These are phyloP conservation scores for Perccottus glenii DNA, from an alignment of 2,113 vertebrate genomes.

Conservation along the genomic window DNA sequence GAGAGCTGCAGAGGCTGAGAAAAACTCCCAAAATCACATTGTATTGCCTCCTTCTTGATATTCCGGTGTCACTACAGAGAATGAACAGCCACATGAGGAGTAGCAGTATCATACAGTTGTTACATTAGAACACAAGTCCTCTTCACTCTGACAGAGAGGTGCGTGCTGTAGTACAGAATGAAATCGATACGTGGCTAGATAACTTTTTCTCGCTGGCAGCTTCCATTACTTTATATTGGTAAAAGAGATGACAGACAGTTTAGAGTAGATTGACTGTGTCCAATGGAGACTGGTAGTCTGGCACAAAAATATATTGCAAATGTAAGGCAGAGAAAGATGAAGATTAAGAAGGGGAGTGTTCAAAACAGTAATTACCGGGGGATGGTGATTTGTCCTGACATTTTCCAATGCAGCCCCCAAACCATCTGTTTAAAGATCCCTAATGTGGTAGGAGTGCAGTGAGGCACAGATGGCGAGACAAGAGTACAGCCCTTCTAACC, in stretches of 20 bases:
- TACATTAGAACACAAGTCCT: slow-evolving; percentile 35
- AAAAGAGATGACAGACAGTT: slow-evolving; percentile 33
- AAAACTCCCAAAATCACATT: not conserved
- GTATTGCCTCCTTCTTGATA: slow-evolving; percentile 40
- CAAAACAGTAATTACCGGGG: slow-evolving; percentile 75
- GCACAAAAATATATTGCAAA: slow-evolving; percentile 21
- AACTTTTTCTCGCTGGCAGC: slow-evolving; percentile 41
- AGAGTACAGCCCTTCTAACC: slow-evolving; percentile 70
- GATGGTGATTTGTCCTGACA: slow-evolving; percentile 81
- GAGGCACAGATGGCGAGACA: slow-evolving; percentile 74
- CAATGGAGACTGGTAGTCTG: slow-evolving; percentile 1
- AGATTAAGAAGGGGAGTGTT: slow-evolving; percentile 47
- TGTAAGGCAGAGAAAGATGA: slow-evolving; percentile 41
- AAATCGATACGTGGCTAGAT: slow-evolving; percentile 47
- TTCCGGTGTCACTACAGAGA: slow-evolving; percentile 4
- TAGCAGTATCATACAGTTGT: slow-evolving; percentile 29
- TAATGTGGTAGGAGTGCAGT: slow-evolving; percentile 68
- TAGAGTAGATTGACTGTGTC: not conserved
- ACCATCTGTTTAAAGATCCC: slow-evolving; percentile 82
- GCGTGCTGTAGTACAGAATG: slow-evolving; percentile 29
- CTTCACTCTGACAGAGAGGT: slow-evolving; percentile 3
- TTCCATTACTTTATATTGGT: slow-evolving; percentile 47
- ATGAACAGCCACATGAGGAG: slow-evolving; percentile 16
- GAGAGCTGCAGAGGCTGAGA: slow-evolving; percentile 18
- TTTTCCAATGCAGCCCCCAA: slow-evolving; percentile 74